phyloP scores from a whole-genome alignment of 2,797 vertebrate species.

The Anguilla pacifica region DNA sequence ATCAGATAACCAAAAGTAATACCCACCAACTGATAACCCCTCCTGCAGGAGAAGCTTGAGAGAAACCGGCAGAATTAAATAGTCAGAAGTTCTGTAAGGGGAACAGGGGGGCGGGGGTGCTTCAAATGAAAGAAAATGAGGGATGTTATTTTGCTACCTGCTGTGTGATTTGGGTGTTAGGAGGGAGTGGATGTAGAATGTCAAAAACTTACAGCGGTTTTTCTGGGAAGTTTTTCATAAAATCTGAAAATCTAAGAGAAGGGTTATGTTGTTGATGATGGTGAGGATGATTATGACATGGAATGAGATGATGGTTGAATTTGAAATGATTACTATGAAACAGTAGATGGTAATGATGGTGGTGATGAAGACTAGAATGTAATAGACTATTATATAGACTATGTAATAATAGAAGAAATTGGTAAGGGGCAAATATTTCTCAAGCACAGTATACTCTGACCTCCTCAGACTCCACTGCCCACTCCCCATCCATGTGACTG shows the following conservation, averaged over 20 bases:
- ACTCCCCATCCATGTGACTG: not conserved
- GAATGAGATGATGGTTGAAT: not conserved
- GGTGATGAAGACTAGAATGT: not conserved
- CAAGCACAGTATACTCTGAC: too few species aligned
- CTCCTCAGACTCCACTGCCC: not conserved
- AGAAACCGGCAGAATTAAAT: slow-evolving; percentile 50
- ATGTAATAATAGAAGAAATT: too few species aligned
- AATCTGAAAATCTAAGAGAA: not conserved
- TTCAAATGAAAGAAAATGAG: slow-evolving; percentile 55
- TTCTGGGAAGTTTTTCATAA: not conserved
- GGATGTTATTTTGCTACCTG: slow-evolving; percentile 52
- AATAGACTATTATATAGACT: not conserved
- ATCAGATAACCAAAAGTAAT: slow-evolving; percentile 48
- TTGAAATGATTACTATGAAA: not conserved
- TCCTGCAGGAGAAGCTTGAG: slow-evolving; percentile 38
- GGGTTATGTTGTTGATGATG: not conserved
- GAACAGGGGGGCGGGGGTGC: slow-evolving; percentile 48
- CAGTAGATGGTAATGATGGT: not conserved
- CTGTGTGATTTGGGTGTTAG: slow-evolving; percentile 29
- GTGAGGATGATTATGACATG: not conserved
- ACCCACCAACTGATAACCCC: slow-evolving; percentile 39
- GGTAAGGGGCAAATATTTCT: too few species aligned
- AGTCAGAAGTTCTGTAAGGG: slow-evolving; percentile 49
- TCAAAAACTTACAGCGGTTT: not conserved
- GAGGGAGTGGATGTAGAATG: slow-evolving; percentile 4